Percentiles rank a stretch among this genome's conserved stretches.
phyloP scores from a whole-genome alignment of 1,140 invertebrate genomes.

The Tribolium madens region DNA sequence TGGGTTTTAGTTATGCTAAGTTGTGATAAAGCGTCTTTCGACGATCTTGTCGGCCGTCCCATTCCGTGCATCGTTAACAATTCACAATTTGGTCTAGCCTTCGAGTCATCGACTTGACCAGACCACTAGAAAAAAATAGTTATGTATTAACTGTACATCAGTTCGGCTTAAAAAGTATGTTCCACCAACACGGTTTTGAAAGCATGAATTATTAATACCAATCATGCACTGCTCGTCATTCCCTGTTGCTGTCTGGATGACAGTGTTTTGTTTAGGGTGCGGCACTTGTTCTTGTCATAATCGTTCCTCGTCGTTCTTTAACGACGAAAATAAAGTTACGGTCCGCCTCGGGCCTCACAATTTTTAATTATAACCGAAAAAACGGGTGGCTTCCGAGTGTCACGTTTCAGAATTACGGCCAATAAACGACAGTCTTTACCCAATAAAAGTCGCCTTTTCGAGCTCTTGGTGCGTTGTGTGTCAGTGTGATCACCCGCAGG shows the following conservation, averaged over 20 bases:
- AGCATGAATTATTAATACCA: conserved; percentile 60
- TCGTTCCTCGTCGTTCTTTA: conserved; percentile 45
- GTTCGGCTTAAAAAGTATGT: conserved; percentile 56
- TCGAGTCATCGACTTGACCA: conserved; percentile 4
- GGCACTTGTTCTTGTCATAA: conserved; percentile 57
- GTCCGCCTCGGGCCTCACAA: not conserved
- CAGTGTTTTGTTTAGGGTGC: conserved; percentile 60
- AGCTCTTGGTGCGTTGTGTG: conserved; percentile 3
- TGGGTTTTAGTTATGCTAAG: not conserved
- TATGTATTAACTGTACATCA: conserved; percentile 49
- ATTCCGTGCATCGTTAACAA: conserved; percentile 1
- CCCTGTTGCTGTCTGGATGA: conserved; percentile 56
- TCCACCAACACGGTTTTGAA: conserved; percentile 57
- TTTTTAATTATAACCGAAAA: conserved; percentile 30
- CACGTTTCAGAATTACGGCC: conserved; percentile 25
- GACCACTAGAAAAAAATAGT: conserved; percentile 19
- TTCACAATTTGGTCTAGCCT: conserved; percentile 15
- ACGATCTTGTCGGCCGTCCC: conserved; percentile 15
- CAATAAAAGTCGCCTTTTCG: conserved; percentile 23
- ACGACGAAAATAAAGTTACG: conserved; percentile 12
- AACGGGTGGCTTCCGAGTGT: conserved; percentile 32
- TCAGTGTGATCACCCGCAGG: conserved; percentile 49
- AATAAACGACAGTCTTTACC: conserved; percentile 37
- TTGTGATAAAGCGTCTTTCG: conserved; percentile 6
- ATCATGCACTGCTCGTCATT: conserved; percentile 59